phyloP scores from a whole-genome alignment of 2,797 vertebrate genomes.

The Malacoctenus gilli region DNA sequence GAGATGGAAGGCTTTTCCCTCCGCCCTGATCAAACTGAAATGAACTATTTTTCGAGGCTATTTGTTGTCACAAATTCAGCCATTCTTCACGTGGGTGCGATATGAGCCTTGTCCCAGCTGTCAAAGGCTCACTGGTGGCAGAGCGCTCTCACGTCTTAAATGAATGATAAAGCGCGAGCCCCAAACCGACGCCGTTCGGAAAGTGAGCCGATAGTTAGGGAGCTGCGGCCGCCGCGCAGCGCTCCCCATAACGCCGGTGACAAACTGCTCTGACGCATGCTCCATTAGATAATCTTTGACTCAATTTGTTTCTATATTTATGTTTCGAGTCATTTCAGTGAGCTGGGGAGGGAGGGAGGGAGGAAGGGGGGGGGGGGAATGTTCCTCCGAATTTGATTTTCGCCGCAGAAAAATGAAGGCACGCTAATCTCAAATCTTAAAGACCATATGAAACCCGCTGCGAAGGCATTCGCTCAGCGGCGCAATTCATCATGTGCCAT shows the following conservation, averaged over 20 bases:
- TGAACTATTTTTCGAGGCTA: conserved; percentile 64
- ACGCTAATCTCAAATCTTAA: conserved; percentile 76
- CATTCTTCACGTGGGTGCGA: conserved; percentile 46
- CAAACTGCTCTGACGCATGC: conserved; percentile 67
- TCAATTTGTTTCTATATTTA: conserved; percentile 77
- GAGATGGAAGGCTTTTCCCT: conserved; percentile 32
- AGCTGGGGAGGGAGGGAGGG: conserved; percentile 60
- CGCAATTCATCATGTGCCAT: conserved; percentile 67
- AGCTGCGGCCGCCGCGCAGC: conserved; percentile 56
- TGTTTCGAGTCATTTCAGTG: conserved; percentile 69
- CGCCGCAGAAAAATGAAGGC: conserved; percentile 62
- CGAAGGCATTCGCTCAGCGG: conserved; percentile 64
- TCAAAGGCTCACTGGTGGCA: conserved; percentile 51
- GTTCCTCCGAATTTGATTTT: conserved; percentile 70
- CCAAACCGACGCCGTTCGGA: conserved; percentile 41
- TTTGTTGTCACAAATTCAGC: conserved; percentile 61
- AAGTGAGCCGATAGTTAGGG: conserved; percentile 56
- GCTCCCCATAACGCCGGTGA: conserved; percentile 68
- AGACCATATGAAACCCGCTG: conserved; percentile 71
- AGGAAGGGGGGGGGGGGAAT: conserved; percentile 62
- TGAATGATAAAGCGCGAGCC: conserved; percentile 52
- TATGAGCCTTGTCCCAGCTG: conserved; percentile 53
- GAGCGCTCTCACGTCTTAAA: conserved; percentile 50
- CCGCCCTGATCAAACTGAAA: conserved; percentile 57
- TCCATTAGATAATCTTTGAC: conserved; percentile 79